Base-by-base conservation (phyloP, 1,140 invertebrate species). In the Drosophila malerkotliana region DNA sequence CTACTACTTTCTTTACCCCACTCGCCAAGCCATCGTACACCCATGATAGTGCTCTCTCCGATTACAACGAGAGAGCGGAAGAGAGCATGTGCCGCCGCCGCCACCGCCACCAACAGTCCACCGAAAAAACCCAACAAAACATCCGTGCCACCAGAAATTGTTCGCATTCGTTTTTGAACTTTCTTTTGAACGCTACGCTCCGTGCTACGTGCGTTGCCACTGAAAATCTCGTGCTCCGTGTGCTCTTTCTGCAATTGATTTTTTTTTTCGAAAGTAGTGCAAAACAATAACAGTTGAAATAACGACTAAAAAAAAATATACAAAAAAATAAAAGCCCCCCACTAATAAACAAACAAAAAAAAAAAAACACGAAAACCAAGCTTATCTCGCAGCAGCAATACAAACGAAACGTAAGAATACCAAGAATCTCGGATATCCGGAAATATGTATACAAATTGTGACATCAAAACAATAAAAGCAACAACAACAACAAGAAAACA, bases 241-340 rank as follows among this genome's bases (percentile, higher is more conserved):
- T 82, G 82, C 71, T 68, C 66, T 51, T 79, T 77, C 77, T 63
- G 66, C 59, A 78, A 82, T 82, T 79, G 71, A 82, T 79, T 84
- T 84, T 88, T 77, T 83, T 81, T 69, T 68, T 49, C 45, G 47
- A 77, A 81, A 62, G 53, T 60, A 80, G 73, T 82, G 47, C 39
- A 30, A 62, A 66, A 54, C 44, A 48, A 51, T 77, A 84, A 66
- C 61, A 41, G 71, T 74, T 71, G 24, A 73, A 73, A n/a, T n/a
- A n/a, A 34, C 57, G 28, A 2, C 14, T 41, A 51, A 15, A 58
- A 41, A 14, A 1, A 49, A 58, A 32, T 60, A 68, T 58, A 69
- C 52, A 56, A 47, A 61, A 61, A 55, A 84, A 74, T 39, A 6
- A 49, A 58, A 15, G 41, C n/a, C 5, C n/a, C 5, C 48, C 21